Conservation (phyloP, 2,113 vertebrate genomes). For the Cochlearius cochlearius region DNA sequence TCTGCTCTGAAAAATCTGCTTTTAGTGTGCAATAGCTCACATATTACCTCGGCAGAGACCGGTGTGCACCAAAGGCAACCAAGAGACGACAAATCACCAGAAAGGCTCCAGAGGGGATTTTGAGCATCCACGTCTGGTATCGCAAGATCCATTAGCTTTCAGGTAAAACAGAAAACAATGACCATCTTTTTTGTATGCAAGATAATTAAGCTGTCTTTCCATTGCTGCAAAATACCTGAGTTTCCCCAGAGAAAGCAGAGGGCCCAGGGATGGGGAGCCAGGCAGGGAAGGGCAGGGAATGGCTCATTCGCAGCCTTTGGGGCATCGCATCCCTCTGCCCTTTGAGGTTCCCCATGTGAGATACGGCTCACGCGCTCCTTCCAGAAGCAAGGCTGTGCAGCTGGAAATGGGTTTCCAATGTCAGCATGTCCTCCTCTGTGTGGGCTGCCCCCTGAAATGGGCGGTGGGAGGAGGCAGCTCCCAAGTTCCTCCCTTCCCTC, state of each 20-base stretch:
- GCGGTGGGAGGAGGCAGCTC: neutral
- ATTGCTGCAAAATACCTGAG: conserved; percentile 43
- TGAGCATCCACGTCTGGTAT: conserved; percentile 52
- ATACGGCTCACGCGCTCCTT: neutral
- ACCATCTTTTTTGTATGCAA: neutral
- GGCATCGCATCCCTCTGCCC: neutral
- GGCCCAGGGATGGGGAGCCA: neutral
- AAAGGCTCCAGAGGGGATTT: conserved; percentile 46
- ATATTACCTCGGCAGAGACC: conserved; percentile 22
- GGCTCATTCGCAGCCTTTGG: neutral
- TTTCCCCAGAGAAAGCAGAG: conserved; percentile 56
- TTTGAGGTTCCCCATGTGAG: neutral
- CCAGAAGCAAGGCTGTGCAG: neutral
- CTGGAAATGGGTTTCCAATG: neutral
- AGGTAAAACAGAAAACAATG: conserved; percentile 49
- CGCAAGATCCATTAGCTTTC: conserved; percentile 57
- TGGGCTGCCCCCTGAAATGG: neutral
- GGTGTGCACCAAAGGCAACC: conserved; percentile 15
- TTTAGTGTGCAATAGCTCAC: conserved; percentile 41
- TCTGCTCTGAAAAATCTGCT: conserved; percentile 42
- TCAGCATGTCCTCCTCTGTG: neutral
- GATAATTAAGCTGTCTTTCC: conserved; percentile 32
- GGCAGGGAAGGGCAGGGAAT: neutral
- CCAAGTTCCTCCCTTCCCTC: neutral
- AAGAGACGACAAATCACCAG: conserved; percentile 34